Evolutionary conservation across 2,888 invertebrate genomes (phyloP).

Genomic region (Eudemis profundana): DNA sequence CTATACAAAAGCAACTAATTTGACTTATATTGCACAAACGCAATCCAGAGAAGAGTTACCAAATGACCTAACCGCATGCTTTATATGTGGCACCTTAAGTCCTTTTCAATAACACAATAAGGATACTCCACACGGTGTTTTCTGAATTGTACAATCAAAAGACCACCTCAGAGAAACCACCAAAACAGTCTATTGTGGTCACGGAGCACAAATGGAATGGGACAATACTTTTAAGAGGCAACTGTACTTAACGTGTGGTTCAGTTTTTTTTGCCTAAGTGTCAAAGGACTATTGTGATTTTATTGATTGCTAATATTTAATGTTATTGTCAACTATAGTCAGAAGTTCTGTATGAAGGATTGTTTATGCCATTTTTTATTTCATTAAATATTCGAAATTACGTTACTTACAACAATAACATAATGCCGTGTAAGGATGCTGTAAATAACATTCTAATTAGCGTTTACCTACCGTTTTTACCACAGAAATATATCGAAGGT

Average conservation of each 20-base stretch:
- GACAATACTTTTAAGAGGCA: conserved; percentile 37
- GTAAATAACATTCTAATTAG: too few species aligned
- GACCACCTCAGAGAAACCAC: conserved; percentile 65
- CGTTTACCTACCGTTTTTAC: too few species aligned
- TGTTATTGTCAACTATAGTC: background rate
- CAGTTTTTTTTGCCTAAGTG: conserved; percentile 10
- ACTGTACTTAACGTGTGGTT: conserved; percentile 35
- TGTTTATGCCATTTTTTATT: background rate
- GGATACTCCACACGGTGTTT: conserved; percentile 46
- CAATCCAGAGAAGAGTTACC: background rate
- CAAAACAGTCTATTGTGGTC: conserved; percentile 46
- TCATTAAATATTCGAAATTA: background rate
- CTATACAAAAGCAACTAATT: conserved; percentile 67
- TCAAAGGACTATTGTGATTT: conserved; percentile 20
- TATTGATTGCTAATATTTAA: conserved; percentile 35
- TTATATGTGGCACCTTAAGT: background rate
- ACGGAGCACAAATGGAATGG: conserved; percentile 26
- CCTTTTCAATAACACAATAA: conserved; percentile 1
- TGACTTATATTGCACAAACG: conserved; percentile 62
- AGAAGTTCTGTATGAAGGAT: background rate
- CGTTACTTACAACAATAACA: too few species aligned
- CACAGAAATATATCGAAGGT: too few species aligned
- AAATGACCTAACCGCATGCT: background rate
- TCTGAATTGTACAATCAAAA: conserved; percentile 57
- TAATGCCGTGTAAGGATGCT: too few species aligned